Percentiles rank a stretch among this genome's conserved stretches.
These are phyloP conservation scores for Adrianichthys oophorus DNA, from an alignment of 2,797 vertebrate genomes.

Conservation along the genomic window DNA sequence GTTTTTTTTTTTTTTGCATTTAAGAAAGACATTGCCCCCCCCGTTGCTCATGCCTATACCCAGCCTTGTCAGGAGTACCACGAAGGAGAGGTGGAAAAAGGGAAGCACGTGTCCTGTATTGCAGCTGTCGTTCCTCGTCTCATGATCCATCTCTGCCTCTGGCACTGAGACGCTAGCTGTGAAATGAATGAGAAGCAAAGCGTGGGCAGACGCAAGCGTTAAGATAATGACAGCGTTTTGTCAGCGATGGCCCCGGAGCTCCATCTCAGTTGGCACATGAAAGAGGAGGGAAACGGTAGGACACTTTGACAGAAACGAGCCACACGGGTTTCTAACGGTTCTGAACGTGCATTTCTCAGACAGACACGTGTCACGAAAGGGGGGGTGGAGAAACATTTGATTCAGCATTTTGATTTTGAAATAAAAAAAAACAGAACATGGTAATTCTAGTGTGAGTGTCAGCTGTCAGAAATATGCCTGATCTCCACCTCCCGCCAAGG, in stretches of 20 bases:
- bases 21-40: too few relatives aligned
- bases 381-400: conserved; percentile 14
- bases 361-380: conserved; percentile 14
- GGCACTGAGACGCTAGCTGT: conserved; percentile 60
- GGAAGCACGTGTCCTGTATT: conserved; percentile 38
- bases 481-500: too few relatives aligned
- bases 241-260: conserved; percentile 57
- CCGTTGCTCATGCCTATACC: too few relatives aligned
- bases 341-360: conserved; percentile 9
- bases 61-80: conserved; percentile 3
- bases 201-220: conserved; percentile 67
- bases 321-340: conserved; percentile 14
- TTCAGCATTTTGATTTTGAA: conserved; percentile 22
- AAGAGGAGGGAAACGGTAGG: conserved; percentile 46
- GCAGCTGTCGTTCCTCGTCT: conserved; percentile 43
- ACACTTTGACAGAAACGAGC: conserved; percentile 35
- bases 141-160: conserved; percentile 51
- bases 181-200: conserved; percentile 67
- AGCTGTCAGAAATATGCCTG: too few relatives aligned
- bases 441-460: too few relatives aligned
- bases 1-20: too few relatives aligned
- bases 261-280: conserved; percentile 59
- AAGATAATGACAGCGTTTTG: conserved; percentile 73
- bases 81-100: conserved; percentile 15
- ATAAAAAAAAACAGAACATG: conserved; percentile 6